phyloP scores from a whole-genome alignment of 2,113 vertebrate genomes.

The Pristiophorus japonicus region DNA sequence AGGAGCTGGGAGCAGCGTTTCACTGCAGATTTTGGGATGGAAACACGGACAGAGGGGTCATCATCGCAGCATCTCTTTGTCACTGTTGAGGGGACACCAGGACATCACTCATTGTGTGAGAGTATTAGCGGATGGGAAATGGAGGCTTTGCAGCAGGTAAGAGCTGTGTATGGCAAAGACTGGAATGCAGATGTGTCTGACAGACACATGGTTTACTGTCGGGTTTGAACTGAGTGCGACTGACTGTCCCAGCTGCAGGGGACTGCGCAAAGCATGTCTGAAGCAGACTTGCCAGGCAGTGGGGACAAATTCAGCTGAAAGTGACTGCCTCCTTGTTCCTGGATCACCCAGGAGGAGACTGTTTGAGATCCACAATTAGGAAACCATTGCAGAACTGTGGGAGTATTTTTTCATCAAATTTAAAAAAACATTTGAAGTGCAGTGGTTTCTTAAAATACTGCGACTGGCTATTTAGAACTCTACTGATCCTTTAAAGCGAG shows the following conservation, averaged over 20 bases:
- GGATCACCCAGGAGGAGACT: not conserved
- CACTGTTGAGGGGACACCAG: constrained; percentile 1
- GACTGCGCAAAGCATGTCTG: constrained; percentile 22
- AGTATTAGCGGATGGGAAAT: constrained; percentile 16
- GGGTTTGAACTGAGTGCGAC: constrained; percentile 3
- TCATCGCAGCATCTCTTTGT: constrained; percentile 28
- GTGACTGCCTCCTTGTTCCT: not conserved
- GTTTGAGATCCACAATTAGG: not conserved
- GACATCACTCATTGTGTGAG: not conserved
- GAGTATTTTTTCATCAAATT: not conserved
- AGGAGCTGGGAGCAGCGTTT: not conserved
- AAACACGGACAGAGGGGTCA: not conserved
- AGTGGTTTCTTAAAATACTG: not conserved
- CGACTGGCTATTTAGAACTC: not conserved
- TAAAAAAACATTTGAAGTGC: not conserved
- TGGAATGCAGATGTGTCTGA: not conserved
- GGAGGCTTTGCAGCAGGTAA: constrained; percentile 28
- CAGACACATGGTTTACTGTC: not conserved
- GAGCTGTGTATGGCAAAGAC: not conserved
- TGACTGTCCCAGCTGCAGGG: constrained; percentile 17
- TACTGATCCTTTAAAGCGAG: not conserved
- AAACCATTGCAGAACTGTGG: not conserved
- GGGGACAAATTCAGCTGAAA: constrained; percentile 1
- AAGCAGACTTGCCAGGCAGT: not conserved
- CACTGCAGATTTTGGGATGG: not conserved